Evolutionary conservation across 2,797 vertebrate species (phyloP), one percentile per base, ranked within the genome.

Genomic region (Fistularia commersonii): DNA sequence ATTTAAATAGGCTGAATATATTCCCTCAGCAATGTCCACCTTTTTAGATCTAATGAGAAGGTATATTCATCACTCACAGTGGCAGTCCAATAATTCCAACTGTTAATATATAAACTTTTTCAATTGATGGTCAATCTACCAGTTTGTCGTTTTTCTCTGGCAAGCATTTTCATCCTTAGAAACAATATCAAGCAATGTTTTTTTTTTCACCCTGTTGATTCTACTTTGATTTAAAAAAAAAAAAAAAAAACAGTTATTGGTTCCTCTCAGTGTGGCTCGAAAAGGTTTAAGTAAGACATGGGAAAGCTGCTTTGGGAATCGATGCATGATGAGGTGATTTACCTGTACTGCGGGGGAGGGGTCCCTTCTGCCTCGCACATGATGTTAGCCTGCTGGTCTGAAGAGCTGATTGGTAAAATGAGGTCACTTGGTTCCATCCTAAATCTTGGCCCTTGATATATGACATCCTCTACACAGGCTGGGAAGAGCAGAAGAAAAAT

Each of bases 391-490:
- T 83, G 83, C 74, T 88, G 88, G 72, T 87, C 86, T 9, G 79
- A 69, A 47, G 87, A 84, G 76, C 76, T 84, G 73, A 89, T 84
- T 13, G 91, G 87, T 54, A 91, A 88, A 86, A 90, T 83, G 60
- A 91, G 86, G 86, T 91, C 86, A 62, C 74, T 81, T 47, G 90
- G 90, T 74, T 91, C 86, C 1, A 55, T 82, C 78, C 55, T 89
- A 88, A 90, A 91, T 78, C 75, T 87, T 51, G 90, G 89, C 61
- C 90, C 90, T 72, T 87, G 80, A 76, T 90, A 91, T 71, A 79
- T 77, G 81, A 80, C 76, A 77, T 91, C 86, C 51, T 91, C 83
- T 82, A 83, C 68, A 71, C 54, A 80, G 71, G 79, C 87, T 90
- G 65, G 51, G 75, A 54, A 70, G 49, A 69, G 60, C 43, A 47